Evolutionary conservation across 2,113 vertebrate species (phyloP), one percentile per base, ranked within the genome.

Genomic region (Corythoichthys haematopterus): DNA sequence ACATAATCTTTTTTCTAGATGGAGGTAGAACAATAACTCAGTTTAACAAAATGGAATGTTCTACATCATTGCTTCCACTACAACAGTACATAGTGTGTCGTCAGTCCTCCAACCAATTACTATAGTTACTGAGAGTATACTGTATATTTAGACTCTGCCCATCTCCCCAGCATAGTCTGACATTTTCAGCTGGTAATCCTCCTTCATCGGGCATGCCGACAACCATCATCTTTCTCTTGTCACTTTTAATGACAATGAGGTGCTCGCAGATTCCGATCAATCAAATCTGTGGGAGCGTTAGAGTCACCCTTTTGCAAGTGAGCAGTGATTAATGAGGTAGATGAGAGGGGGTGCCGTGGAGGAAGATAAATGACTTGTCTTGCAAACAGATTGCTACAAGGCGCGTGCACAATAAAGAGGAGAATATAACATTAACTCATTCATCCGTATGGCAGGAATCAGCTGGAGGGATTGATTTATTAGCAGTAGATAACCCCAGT

Each of bases 291-390:
- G 80, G 69, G 66, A 61, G 64, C 1, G 0, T 81, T 48, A 66
- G 47, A 72, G 58, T 69, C 20, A 63, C 52, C 72, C 52, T 64
- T 56, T 74, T n/a, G 4, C n/a, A 35, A 14, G 33, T 11, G 35
- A n/a, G 16, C 36, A 68, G 64, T 82, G 80, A 84, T 85, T 80
- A 76, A 85, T 78, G 80, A 84, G 70, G 37, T 69, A 52, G 64
- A 69, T 64, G 66, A 74, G 69, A 66, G 20, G 20, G 20, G 20
- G 20, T 47, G 53, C 62, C 64, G 43, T 65, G 61, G 76, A 78
- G 60, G 53, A 70, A 84, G 78, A 85, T 74, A 69, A 73, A 78
- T 72, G 74, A 59, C 61, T 60, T 38, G 50, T 71, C 69, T 64
- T 61, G 68, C 40, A 76, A 57, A 69, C 13, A 64, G 74, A 82